These are phyloP conservation scores for Tokudaia tokunoshimensis DNA, from an alignment of 2,797 vertebrate genomes.

Conservation along the genomic window DNA sequence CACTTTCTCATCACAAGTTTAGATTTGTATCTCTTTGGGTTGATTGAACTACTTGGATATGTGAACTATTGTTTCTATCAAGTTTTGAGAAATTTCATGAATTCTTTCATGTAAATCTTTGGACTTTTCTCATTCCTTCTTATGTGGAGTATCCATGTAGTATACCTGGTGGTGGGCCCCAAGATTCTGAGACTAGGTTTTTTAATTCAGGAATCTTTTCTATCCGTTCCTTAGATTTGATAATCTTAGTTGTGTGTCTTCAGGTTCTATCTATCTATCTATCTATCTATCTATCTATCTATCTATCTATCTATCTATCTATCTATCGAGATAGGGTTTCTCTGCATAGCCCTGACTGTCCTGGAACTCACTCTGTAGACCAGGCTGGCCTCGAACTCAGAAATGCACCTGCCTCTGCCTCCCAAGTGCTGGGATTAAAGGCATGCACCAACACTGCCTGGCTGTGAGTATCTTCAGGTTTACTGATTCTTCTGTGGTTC, in stretches of 20 bases:
- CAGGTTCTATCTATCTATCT: neutral
- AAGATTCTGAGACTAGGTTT: neutral
- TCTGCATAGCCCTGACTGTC: too few species aligned
- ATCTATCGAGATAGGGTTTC: too few species aligned
- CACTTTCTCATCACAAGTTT: neutral
- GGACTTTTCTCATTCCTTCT: neutral
- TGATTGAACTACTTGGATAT: neutral
- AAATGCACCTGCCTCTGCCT: too few species aligned
- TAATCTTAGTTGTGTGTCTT: slow-evolving; percentile 18
- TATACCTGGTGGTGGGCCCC: neutral
- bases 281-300: too few species aligned
- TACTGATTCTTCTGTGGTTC: neutral
- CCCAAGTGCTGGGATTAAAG: too few species aligned
- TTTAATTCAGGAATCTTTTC: neutral
- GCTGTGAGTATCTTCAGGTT: neutral
- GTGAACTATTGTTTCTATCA: neutral
- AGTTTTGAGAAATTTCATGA: neutral
- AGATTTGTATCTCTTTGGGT: neutral
- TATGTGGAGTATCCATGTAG: neutral
- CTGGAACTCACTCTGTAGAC: too few species aligned
- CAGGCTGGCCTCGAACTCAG: too few species aligned
- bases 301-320: too few species aligned
- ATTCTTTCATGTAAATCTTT: slow-evolving; percentile 36
- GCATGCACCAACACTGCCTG: too few species aligned
- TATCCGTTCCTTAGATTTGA: neutral